Evolutionary conservation across 2,888 invertebrate genomes (phyloP).

Genomic region (Penaeus monodon): DNA sequence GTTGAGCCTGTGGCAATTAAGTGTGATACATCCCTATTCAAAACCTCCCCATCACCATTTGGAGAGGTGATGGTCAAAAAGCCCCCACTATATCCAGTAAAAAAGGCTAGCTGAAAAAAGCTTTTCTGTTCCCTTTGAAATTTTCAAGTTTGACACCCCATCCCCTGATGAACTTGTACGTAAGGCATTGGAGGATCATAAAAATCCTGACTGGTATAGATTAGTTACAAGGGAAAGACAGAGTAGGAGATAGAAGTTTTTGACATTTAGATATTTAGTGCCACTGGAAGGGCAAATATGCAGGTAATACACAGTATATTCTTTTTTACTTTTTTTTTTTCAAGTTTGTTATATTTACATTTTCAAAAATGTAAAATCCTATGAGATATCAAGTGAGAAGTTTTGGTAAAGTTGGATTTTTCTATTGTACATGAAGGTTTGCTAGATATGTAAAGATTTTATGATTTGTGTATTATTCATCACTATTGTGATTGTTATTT

Average conservation of each 20-base stretch:
- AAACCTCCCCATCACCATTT: constrained; percentile 32
- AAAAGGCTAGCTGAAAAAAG: constrained; percentile 23
- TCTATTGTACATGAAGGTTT: too few relatives aligned
- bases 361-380: too few relatives aligned
- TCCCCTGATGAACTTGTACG: constrained; percentile 45
- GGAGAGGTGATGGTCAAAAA: constrained; percentile 16
- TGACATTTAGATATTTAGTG: too few relatives aligned
- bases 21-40: constrained; percentile 13
- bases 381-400: too few relatives aligned
- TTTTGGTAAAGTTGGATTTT: too few relatives aligned
- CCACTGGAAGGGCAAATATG: too few relatives aligned
- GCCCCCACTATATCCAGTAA: not conserved
- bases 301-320: too few relatives aligned
- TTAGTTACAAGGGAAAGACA: constrained; percentile 33
- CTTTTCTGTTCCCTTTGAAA: constrained; percentile 28
- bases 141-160: constrained; percentile 44
- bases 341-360: too few relatives aligned
- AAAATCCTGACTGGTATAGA: constrained; percentile 35
- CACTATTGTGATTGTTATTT: too few relatives aligned
- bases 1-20: not conserved
- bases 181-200: constrained; percentile 29
- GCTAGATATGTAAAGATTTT: too few relatives aligned
- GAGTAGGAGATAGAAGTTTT: constrained; percentile 11
- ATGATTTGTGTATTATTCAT: too few relatives aligned
- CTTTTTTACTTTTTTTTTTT: too few relatives aligned